phyloP scores from a whole-genome alignment of 2,113 vertebrate genomes.

The Oenanthe melanoleuca region DNA sequence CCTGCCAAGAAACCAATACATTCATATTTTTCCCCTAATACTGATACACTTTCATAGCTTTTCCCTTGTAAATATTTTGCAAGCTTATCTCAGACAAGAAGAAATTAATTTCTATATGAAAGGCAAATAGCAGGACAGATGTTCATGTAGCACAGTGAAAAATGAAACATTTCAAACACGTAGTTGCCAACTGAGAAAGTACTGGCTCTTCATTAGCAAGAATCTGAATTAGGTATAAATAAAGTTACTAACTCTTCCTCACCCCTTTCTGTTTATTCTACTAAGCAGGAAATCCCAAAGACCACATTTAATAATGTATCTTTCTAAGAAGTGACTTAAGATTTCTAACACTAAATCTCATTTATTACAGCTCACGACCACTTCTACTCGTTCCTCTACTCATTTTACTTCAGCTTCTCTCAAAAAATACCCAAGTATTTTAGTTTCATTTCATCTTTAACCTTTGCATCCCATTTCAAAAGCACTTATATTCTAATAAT shows the following conservation, averaged over 20 bases:
- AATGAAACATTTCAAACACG: not conserved
- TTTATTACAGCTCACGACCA: not conserved
- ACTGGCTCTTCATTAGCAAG: not conserved
- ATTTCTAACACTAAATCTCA: not conserved
- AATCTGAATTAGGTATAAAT: not conserved
- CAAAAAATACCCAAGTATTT: not conserved
- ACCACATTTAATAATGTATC: not conserved
- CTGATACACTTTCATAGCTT: not conserved
- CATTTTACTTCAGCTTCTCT: not conserved
- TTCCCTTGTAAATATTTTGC: not conserved
- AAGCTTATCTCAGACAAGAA: not conserved
- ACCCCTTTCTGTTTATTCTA: not conserved
- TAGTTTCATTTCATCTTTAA: not conserved
- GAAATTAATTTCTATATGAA: not conserved
- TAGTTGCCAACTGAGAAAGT: not conserved
- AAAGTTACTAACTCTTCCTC: not conserved
- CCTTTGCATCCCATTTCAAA: not conserved
- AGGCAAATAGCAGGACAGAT: not conserved
- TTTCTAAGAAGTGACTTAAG: not conserved
- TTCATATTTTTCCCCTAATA: not conserved
- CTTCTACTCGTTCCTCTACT: fast-evolving
- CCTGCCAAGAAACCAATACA: not conserved
- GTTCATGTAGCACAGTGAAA: not conserved
- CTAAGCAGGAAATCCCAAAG: not conserved
- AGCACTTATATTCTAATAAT: not conserved